Conservation (phyloP, 2,113 vertebrate genomes). For the Ranitomeya variabilis region DNA sequence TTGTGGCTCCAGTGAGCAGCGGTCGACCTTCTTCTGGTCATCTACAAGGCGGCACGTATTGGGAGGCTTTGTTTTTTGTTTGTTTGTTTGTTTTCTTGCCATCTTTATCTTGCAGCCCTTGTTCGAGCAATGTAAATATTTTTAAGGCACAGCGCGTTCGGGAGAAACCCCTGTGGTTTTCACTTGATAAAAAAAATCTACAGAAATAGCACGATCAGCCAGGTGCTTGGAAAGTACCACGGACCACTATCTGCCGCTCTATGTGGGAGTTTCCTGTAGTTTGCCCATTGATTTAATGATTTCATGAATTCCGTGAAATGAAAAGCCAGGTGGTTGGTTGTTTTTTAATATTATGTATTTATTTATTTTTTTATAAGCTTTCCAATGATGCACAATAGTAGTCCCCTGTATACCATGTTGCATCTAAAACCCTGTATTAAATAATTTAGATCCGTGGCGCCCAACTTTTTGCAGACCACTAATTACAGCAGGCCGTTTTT, state of each 20-base stretch:
- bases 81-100: too few species aligned
- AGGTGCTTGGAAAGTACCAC: conserved; percentile 64
- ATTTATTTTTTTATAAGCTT: not conserved
- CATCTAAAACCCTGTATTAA: too few species aligned
- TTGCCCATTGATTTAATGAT: not conserved
- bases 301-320: not conserved
- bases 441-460: too few species aligned
- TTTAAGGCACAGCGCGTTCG: not conserved
- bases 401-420: too few species aligned
- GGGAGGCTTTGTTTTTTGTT: too few species aligned
- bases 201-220: conserved; percentile 49
- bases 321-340: not conserved
- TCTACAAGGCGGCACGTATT: too few species aligned
- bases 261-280: conserved; percentile 20
- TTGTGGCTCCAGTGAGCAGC: too few species aligned
- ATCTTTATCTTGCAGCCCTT: not conserved
- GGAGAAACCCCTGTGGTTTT: conserved; percentile 59
- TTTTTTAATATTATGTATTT: not conserved
- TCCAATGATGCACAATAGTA: too few species aligned
- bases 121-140: not conserved
- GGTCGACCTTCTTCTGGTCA: too few species aligned
- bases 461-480: too few species aligned
- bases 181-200: conserved; percentile 28
- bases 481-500: too few species aligned
- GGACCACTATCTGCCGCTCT: conserved; percentile 23